Evolutionary conservation across 2,888 invertebrate species (phyloP).

Genomic region (Cosmopolites sordidus): DNA sequence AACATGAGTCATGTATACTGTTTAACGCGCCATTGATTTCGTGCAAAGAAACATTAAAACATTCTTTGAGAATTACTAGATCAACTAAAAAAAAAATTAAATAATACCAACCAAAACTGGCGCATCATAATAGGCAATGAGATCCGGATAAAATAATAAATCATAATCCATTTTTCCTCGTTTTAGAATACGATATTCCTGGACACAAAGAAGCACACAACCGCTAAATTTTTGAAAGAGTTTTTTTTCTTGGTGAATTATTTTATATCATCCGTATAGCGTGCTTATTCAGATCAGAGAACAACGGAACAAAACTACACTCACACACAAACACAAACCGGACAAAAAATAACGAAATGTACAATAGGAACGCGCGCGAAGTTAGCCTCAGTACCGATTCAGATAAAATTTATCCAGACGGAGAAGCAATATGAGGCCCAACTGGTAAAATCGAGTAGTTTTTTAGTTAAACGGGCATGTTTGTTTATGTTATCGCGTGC

Average conservation of each 20-base stretch:
- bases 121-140: slow-evolving; percentile 60
- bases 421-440: slow-evolving; percentile 33
- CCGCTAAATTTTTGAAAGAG: too few relatives aligned
- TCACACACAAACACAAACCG: too few relatives aligned
- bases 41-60: too few relatives aligned
- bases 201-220: too few relatives aligned
- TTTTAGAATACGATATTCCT: neutral
- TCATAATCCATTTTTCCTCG: slow-evolving; percentile 58
- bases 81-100: too few relatives aligned
- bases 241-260: too few relatives aligned
- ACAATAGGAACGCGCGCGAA: neutral
- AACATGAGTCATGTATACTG: too few relatives aligned
- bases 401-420: slow-evolving; percentile 23
- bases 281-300: too few relatives aligned
- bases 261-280: too few relatives aligned
- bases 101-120: slow-evolving; percentile 35
- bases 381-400: slow-evolving; percentile 7
- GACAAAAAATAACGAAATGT: too few relatives aligned
- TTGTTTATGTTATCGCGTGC: slow-evolving; percentile 46
- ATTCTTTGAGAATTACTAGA: too few relatives aligned
- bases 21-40: too few relatives aligned
- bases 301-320: slow-evolving; percentile 7
- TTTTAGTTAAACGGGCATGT: slow-evolving; percentile 42
- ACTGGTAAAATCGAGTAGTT: slow-evolving; percentile 41
- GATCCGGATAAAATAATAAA: slow-evolving; percentile 60